phyloP scores from a whole-genome alignment of 2,888 invertebrate species.

The Coelogynopora nodosa region DNA sequence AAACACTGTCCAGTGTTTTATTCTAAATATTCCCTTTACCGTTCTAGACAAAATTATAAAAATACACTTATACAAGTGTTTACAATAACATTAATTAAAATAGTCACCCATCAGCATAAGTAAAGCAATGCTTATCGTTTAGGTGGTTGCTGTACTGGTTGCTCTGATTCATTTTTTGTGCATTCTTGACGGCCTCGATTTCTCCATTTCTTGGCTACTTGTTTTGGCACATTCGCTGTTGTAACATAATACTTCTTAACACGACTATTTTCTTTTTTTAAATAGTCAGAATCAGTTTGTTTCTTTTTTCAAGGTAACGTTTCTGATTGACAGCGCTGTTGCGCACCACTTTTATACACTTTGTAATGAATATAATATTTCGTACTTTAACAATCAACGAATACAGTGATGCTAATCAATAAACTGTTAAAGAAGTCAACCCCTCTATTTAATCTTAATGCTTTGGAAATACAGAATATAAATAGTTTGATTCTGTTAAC shows the following conservation, averaged over 20 bases:
- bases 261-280: neutral
- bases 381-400: neutral
- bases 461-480: neutral
- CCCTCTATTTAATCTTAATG: neutral
- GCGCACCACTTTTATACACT: neutral
- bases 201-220: neutral
- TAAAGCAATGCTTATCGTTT: neutral
- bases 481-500: neutral
- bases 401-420: neutral
- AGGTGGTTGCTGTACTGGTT: neutral
- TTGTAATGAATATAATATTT: neutral
- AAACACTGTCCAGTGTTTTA: neutral
- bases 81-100: neutral
- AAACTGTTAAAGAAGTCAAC: neutral
- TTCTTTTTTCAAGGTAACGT: neutral
- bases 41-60: neutral
- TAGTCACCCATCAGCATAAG: neutral
- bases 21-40: neutral
- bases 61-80: neutral
- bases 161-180: neutral
- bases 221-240: neutral
- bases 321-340: neutral
- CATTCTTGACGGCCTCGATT: neutral
- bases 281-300: neutral
- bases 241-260: neutral